phyloP scores from a whole-genome alignment of 2,888 invertebrate genomes.

The Callosobruchus maculatus region DNA sequence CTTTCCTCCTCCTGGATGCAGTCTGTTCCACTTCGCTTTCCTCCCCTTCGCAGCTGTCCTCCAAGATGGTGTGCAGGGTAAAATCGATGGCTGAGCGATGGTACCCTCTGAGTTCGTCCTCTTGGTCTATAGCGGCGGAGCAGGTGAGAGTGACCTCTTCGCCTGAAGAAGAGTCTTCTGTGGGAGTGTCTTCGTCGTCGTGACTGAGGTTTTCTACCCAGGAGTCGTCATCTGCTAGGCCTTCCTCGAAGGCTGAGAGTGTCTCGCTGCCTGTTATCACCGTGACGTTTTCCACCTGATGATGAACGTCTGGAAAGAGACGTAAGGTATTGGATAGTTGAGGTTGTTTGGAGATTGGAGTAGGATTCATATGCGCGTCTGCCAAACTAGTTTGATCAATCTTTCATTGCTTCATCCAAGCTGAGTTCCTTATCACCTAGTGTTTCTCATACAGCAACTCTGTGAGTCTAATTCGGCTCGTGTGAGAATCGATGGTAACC shows the following conservation, averaged over 20 bases:
- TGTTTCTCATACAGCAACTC: too few species aligned
- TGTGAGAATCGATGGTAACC: too few species aligned
- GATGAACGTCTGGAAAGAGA: not conserved
- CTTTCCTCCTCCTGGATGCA: slow-evolving; percentile 53
- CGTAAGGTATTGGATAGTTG: slow-evolving; percentile 14
- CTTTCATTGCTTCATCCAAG: not conserved
- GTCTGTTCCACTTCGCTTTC: slow-evolving; percentile 64
- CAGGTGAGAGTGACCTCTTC: slow-evolving; percentile 60
- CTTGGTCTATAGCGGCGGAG: slow-evolving; percentile 61
- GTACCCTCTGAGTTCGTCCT: slow-evolving; percentile 80
- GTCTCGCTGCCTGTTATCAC: slow-evolving; percentile 69
- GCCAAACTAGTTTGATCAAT: slow-evolving; percentile 5
- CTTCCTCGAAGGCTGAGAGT: slow-evolving; percentile 76
- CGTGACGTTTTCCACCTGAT: slow-evolving; percentile 60
- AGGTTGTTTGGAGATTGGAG: slow-evolving; percentile 31
- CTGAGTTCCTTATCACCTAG: too few species aligned
- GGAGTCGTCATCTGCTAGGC: slow-evolving; percentile 84
- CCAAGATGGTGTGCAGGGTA: slow-evolving; percentile 88
- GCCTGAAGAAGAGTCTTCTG: slow-evolving; percentile 63
- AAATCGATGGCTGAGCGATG: slow-evolving; percentile 82
- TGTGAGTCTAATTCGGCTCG: too few species aligned
- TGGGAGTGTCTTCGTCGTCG: slow-evolving; percentile 65
- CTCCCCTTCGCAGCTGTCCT: slow-evolving; percentile 93
- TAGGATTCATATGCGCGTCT: slow-evolving; percentile 22
- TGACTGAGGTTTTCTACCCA: slow-evolving; percentile 88